Evolutionary conservation across 2,888 invertebrate species (phyloP), one percentile per base, ranked within the genome.

Genomic region (Pimpla rufipes): DNA sequence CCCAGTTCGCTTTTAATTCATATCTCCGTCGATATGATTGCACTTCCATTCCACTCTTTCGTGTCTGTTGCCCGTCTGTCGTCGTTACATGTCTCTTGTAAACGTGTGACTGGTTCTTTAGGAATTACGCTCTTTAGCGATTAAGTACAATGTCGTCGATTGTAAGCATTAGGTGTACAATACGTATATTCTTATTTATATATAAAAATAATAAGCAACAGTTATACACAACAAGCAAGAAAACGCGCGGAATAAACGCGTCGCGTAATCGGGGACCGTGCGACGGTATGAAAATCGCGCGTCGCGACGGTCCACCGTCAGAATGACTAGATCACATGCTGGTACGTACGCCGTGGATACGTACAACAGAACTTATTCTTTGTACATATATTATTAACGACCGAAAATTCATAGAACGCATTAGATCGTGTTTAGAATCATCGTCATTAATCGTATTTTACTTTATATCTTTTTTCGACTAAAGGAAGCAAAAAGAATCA

Each of bases 141-240:
- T 77, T 84, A 83, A 83, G 79, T 76, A 82, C 52, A 85, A 81
- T 85, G 83, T 85, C 83, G 80, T 80, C 82, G 76, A 74, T 77
- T 81, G 73, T 86, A 85, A 86, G 80, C 83, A 76, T 80, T 84
- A 85, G 81, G 81, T 83, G 83, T 85, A 80, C 75, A 80, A 82
- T 78, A 85, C 67, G 78, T 79, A 62, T 62, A 84, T 84, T 77
- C 84, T 82, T 78, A 82, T 85, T 77, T 84, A 85, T 84, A 85
- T 76, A 71, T 79, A 67, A 45, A 23, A 52, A 21, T 37, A n/a
- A 18, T 62, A 62, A 62, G 62, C 40, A 18, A 18, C 35, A 59
- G 16, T 16, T 59, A 35, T 35, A 62, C 16, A 73, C 71, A 68
- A 74, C 57, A 66, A 68, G 68, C 35, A 42, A 71, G 66, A n/a